Conservation (phyloP, 2,888 invertebrate genomes). For the Bellardia bayeri region DNA sequence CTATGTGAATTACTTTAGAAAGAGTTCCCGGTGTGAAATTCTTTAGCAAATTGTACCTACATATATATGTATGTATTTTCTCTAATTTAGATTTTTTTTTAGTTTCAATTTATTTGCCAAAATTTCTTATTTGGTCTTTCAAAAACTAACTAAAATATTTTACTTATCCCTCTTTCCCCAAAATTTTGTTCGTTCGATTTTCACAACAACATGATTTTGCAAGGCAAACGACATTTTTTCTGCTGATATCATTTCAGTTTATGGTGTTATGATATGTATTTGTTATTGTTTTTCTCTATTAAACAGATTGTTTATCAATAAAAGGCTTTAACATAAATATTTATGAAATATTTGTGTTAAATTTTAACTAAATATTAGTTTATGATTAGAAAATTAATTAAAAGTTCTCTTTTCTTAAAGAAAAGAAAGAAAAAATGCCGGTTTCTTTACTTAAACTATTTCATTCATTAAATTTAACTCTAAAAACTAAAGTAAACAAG, state of each 20-base stretch:
- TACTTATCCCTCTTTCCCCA: slow-evolving; percentile 5
- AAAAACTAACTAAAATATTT: not conserved
- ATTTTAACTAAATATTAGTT: not conserved
- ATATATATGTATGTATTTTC: no score
- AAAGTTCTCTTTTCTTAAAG: not conserved
- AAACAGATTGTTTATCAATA: not conserved
- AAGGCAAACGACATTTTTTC: slow-evolving; percentile 69
- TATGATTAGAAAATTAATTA: not conserved
- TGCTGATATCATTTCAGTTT: slow-evolving; percentile 41
- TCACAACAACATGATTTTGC: slow-evolving; percentile 51
- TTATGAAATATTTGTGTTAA: not conserved
- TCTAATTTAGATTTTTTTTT: not conserved
- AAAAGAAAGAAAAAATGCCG: slow-evolving; percentile 35
- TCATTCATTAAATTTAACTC: slow-evolving; percentile 53
- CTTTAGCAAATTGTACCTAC: not conserved
- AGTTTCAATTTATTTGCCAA: not conserved
- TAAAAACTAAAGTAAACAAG: not conserved
- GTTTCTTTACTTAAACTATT: slow-evolving; percentile 27
- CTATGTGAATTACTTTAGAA: not conserved
- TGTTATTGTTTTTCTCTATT: not conserved
- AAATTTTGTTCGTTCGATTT: slow-evolving; percentile 41
- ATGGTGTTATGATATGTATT: slow-evolving; percentile 26
- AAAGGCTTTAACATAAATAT: not conserved
- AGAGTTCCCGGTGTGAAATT: not conserved
- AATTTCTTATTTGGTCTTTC: not conserved